Conservation (phyloP, 2,113 vertebrate genomes). For the Pipa parva region DNA sequence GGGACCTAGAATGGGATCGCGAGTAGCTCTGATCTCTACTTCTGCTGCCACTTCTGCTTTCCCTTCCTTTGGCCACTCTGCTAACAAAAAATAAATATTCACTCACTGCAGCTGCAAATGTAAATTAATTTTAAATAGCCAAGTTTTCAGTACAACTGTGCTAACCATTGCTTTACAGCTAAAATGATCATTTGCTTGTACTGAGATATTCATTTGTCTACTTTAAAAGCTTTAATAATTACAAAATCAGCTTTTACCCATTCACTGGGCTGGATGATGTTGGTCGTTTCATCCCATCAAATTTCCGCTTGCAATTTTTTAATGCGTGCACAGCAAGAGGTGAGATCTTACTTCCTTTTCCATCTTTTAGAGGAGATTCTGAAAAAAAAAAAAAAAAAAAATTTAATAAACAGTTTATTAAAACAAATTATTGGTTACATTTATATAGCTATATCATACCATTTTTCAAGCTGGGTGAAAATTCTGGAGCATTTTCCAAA, state of each 20-base stretch:
- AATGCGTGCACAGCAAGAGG: slow-evolving; percentile 59
- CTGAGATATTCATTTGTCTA: no score
- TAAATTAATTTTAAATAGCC: no score
- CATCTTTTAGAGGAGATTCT: slow-evolving; percentile 72
- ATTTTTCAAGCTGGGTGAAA: slow-evolving; percentile 69
- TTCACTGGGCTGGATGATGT: slow-evolving; percentile 64
- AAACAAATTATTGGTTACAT: neutral
- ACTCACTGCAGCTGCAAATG: neutral
- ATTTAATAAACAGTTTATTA: neutral
- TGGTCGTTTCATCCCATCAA: slow-evolving; percentile 55
- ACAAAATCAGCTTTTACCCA: no score
- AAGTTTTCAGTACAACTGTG: no score
- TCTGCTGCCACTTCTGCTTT: slow-evolving; percentile 64
- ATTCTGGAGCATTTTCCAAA: slow-evolving; percentile 58
- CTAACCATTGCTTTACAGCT: no score
- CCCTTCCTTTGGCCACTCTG: slow-evolving; percentile 63
- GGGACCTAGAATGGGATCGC: slow-evolving; percentile 64
- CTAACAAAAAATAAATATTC: neutral
- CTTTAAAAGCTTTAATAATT: no score
- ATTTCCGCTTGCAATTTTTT: slow-evolving; percentile 65
- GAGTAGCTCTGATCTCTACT: slow-evolving; percentile 68
- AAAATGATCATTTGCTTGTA: no score
- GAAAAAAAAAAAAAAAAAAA: slow-evolving; percentile 5
- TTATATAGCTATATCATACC: slow-evolving; percentile 48
- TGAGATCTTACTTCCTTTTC: slow-evolving; percentile 62